These are phyloP conservation scores for Naso thynnoides DNA, from an alignment of 2,797 vertebrate species.

Conservation along the genomic window DNA sequence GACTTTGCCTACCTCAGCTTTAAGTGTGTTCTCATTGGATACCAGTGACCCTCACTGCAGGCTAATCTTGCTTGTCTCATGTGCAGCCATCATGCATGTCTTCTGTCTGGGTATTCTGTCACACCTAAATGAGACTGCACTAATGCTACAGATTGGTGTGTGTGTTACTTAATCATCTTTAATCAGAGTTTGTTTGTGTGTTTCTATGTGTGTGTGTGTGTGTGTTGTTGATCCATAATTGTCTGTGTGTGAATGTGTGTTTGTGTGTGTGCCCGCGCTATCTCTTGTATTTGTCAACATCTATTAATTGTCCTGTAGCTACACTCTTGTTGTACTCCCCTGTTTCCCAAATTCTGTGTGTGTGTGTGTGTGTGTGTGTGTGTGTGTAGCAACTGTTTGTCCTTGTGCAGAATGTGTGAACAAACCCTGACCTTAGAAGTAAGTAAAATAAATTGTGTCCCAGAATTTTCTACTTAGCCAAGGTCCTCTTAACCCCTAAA, in stretches of 20 bases:
- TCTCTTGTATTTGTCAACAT: slow-evolving; percentile 17
- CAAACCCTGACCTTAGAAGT: slow-evolving; percentile 51
- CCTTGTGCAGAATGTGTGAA: slow-evolving; percentile 40
- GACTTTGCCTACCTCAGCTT: no score
- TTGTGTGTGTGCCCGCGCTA: neutral
- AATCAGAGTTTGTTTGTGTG: slow-evolving; percentile 28
- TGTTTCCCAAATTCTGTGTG: slow-evolving; percentile 6
- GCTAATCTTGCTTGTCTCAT: neutral
- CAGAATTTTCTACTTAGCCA: slow-evolving; percentile 23
- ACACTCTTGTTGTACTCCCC: slow-evolving; percentile 6
- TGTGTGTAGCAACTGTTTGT: slow-evolving; percentile 28
- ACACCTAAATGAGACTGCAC: slow-evolving; percentile 39
- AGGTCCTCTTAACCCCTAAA: slow-evolving; percentile 25
- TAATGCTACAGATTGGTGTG: slow-evolving; percentile 31
- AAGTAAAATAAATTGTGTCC: slow-evolving; percentile 37
- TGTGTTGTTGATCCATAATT: neutral
- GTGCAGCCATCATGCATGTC: slow-evolving; percentile 10
- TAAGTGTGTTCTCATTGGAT: neutral
- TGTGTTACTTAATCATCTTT: slow-evolving; percentile 41
- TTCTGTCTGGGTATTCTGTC: slow-evolving; percentile 35
- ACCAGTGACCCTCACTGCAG: slow-evolving; percentile 1
- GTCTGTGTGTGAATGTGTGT: slow-evolving; percentile 11
- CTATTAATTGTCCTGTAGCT: slow-evolving; percentile 11
- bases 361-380: slow-evolving; percentile 22
- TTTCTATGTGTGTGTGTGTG: slow-evolving; percentile 3